Base-by-base conservation (phyloP, 2,797 vertebrate species). In the Poeciliopsis infans region DNA sequence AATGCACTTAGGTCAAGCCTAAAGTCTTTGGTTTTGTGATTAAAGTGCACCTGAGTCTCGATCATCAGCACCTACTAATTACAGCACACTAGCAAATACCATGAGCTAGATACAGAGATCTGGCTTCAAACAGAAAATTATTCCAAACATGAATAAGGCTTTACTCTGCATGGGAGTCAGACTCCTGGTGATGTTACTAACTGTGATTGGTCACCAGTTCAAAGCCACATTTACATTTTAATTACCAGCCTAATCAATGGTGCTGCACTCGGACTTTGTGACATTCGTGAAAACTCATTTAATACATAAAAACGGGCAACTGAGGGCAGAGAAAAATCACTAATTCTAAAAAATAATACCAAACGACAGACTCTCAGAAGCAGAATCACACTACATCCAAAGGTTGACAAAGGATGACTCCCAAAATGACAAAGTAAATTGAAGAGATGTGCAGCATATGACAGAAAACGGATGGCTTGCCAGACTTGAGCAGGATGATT, bases 141-240 rank as follows among this genome's bases (percentile, higher is more conserved):
- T 89, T 93, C 85, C 85, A 92, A 93, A 90, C 92, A 92, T 91
- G 89, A 92, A 94, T 93, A 91, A 92, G 88, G 88, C 85, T 81
- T 86, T 55, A 6, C 78, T 51, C 76, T 76, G 88, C 88, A 82
- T 78, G 83, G 93, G 86, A 86, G 91, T 87, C 87, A 93, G 92
- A 91, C 87, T 91, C 91, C 91, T 86, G 83, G 89, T 92, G 93
- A 94, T 91, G 92, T 88, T 90, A 89, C 87, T 83, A 87, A 88
- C 89, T 96, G 93, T 76, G 92, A 95, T 95, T 89, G 79, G 86
- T 93, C 89, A 92, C 90, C 89, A 89, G 89, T 88, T 87, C 89
- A 92, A 91, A 87, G 86, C 88, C 86, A 86, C 93, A 95, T 95
- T 96, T 95, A 94, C 94, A 95, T 95, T 94, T 94, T 96, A 95